Percentiles rank a stretch among this genome's conserved stretches.
These are phyloP conservation scores for Ceratina australensis DNA, from an alignment of 1,140 invertebrate species.

Conservation along the genomic window DNA sequence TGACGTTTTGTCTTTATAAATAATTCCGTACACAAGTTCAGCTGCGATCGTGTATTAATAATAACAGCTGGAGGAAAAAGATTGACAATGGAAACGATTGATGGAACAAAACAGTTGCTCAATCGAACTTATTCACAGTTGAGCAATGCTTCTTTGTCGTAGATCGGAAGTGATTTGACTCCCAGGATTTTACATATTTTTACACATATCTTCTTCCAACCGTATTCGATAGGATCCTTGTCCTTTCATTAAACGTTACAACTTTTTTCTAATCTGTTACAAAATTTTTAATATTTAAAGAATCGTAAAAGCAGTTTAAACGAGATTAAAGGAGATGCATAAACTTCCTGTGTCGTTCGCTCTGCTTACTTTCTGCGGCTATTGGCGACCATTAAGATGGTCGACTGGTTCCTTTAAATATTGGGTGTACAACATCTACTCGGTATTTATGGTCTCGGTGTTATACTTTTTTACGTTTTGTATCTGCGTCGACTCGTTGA, in stretches of 20 bases:
- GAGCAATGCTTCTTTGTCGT: background rate
- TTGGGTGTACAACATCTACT: slow-evolving; percentile 44
- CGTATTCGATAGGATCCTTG: background rate
- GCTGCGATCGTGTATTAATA: background rate
- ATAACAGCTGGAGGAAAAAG: background rate
- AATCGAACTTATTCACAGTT: background rate
- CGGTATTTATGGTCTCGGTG: slow-evolving; percentile 27
- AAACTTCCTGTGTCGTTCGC: slow-evolving; percentile 48
- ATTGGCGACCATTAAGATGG: slow-evolving; percentile 51
- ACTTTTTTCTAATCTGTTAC: background rate
- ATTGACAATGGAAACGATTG: background rate
- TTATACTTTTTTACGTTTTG: slow-evolving; percentile 35
- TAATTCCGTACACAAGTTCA: no score
- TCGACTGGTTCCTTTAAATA: slow-evolving; percentile 18
- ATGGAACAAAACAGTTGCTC: background rate
- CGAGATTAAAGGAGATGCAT: slow-evolving; percentile 42
- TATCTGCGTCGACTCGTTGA: slow-evolving; percentile 31
- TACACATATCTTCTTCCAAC: background rate
- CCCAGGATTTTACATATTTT: background rate
- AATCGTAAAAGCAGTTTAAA: background rate
- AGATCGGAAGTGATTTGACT: background rate
- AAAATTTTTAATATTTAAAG: background rate
- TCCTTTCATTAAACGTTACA: background rate
- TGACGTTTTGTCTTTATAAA: no score
- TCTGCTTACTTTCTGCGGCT: slow-evolving; percentile 43